Percentiles rank a stretch among this genome's conserved stretches.
phyloP scores from a whole-genome alignment of 2,113 vertebrate species.

The Cyanoderma ruficeps region DNA sequence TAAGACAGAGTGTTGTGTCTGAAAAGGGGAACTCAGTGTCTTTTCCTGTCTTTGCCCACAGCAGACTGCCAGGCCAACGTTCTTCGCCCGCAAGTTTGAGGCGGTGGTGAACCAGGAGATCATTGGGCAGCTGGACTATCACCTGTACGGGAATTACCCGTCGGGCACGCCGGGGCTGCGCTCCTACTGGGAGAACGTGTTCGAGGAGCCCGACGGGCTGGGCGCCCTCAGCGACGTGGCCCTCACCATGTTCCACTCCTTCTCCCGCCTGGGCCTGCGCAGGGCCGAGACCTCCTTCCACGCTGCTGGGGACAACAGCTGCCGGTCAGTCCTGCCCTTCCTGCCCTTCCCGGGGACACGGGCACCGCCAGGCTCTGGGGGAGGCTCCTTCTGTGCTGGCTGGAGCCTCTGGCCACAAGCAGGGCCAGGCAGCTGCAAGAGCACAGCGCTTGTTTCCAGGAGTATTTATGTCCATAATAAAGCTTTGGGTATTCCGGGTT shows the following conservation, averaged over 20 bases:
- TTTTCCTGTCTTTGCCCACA: conserved; percentile 57
- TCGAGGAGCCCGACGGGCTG: conserved; percentile 88
- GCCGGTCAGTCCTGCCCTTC: conserved; percentile 78
- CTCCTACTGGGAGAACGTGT: conserved; percentile 93
- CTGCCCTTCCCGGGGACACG: background rate
- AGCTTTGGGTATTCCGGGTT: background rate
- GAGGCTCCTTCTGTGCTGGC: background rate
- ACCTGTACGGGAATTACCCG: conserved; percentile 88
- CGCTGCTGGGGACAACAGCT: conserved; percentile 80
- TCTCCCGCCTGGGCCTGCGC: conserved; percentile 86
- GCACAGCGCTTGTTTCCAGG: background rate
- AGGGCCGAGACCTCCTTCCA: conserved; percentile 82
- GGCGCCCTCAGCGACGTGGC: conserved; percentile 84
- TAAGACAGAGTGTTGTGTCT: no score
- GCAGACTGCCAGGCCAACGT: conserved; percentile 95
- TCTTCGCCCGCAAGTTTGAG: conserved; percentile 98
- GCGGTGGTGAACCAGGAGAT: conserved; percentile 97
- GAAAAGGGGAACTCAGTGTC: background rate
- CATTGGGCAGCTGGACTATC: conserved; percentile 91
- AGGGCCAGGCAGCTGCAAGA: background rate
- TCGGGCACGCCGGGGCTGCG: conserved; percentile 83
- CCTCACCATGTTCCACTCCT: conserved; percentile 91
- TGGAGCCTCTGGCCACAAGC: fast-evolving
- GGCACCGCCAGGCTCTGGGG: fast-evolving
- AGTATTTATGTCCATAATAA: background rate